These are phyloP conservation scores for Symphodus melops DNA, from an alignment of 2,113 vertebrate species.

Conservation along the genomic window DNA sequence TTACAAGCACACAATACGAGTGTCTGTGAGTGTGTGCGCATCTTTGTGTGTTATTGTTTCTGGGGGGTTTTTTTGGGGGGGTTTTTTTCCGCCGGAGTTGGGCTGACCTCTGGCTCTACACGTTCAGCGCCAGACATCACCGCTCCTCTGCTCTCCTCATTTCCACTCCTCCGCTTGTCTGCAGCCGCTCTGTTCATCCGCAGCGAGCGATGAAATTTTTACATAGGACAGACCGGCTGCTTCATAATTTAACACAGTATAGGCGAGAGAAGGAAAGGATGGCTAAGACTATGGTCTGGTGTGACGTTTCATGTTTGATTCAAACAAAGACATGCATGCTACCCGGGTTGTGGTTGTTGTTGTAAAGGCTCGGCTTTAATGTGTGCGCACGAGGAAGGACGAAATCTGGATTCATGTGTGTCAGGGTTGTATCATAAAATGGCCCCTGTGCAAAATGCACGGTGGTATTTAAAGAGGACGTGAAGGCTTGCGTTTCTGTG, in stretches of 20 bases:
- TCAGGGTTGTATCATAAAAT: conserved; percentile 50
- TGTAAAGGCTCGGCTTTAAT: conserved; percentile 31
- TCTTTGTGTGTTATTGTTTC: conserved; percentile 66
- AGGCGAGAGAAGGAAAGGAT: conserved; percentile 31
- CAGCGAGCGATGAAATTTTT: conserved; percentile 69
- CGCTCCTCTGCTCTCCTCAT: conserved; percentile 68
- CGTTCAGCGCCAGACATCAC: conserved; percentile 71
- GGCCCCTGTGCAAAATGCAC: conserved; percentile 57
- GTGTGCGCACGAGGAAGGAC: too few species aligned
- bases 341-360: conserved; percentile 3
- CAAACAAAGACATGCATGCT: neutral
- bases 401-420: neutral
- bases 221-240: conserved; percentile 52
- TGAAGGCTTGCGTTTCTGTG: conserved; percentile 44
- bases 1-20: conserved; percentile 55
- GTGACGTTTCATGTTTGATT: conserved; percentile 64
- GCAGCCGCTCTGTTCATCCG: conserved; percentile 66
- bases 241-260: conserved; percentile 59
- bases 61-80: too few species aligned
- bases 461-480: conserved; percentile 58
- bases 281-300: neutral
- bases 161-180: conserved; percentile 75
- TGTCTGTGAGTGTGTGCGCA: conserved; percentile 21
- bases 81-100: conserved; percentile 56
- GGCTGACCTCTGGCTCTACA: conserved; percentile 74